Evolutionary conservation across 2,888 invertebrate genomes (phyloP).

Genomic region (Leptinotarsa juncta): DNA sequence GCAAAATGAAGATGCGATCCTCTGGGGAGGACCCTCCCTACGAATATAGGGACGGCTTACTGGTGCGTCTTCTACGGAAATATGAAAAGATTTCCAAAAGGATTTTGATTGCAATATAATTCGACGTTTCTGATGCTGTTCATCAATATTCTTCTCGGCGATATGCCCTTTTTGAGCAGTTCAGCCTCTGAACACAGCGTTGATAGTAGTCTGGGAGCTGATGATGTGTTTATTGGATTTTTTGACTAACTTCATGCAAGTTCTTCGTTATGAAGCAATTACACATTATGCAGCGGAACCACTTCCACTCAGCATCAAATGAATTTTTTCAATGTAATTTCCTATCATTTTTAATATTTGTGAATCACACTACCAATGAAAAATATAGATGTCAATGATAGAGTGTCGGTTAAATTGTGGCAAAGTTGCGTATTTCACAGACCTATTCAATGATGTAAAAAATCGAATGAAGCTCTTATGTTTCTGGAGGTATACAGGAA

Average conservation of each 20-base stretch:
- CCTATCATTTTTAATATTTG: too few species aligned
- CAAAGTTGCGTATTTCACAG: too few species aligned
- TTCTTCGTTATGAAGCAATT: too few species aligned
- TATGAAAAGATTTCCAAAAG: constrained; percentile 55
- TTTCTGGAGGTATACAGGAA: too few species aligned
- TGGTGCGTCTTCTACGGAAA: constrained; percentile 55
- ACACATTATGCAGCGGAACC: too few species aligned
- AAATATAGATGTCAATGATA: too few species aligned
- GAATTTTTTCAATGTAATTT: too few species aligned
- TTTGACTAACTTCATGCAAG: background rate
- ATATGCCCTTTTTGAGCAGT: constrained; percentile 48
- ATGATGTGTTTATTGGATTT: background rate
- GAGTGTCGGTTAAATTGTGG: too few species aligned
- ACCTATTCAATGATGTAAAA: too few species aligned
- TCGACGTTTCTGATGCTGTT: constrained; percentile 55
- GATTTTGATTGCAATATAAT: constrained; percentile 60
- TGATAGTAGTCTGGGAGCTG: constrained; percentile 14
- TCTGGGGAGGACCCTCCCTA: constrained; percentile 54
- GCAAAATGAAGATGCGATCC: constrained; percentile 63
- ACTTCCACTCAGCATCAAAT: too few species aligned
- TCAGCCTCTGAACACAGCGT: constrained; percentile 36
- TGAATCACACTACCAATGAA: too few species aligned
- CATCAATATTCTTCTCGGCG: constrained; percentile 57
- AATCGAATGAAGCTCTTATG: too few species aligned
- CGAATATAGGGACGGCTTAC: constrained; percentile 57